Evolutionary conservation across 2,113 vertebrate genomes (phyloP).

Genomic region (Oncorhynchus mykiss): DNA sequence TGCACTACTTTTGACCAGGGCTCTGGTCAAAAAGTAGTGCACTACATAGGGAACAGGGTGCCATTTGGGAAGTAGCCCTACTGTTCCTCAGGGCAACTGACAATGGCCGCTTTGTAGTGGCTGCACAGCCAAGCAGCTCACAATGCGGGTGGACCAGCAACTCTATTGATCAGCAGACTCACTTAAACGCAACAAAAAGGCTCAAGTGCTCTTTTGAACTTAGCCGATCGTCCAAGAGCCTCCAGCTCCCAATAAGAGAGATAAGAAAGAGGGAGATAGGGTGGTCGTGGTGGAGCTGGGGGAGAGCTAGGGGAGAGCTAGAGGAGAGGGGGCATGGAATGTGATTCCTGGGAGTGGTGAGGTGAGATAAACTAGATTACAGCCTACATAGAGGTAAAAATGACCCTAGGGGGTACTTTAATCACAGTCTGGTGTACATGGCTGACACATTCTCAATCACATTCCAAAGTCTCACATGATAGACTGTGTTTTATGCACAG

Average conservation of each 20-base stretch:
- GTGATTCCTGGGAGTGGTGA: slow-evolving; percentile 24
- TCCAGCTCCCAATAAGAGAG: slow-evolving; percentile 29
- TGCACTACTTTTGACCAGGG: too few species aligned
- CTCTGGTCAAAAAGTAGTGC: too few species aligned
- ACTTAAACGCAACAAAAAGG: slow-evolving; percentile 21
- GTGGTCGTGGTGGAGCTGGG: neutral
- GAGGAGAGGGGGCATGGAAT: neutral
- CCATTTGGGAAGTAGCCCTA: too few species aligned
- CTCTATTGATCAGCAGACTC: slow-evolving; percentile 9
- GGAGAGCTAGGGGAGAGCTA: neutral
- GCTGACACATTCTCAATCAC: slow-evolving; percentile 13
- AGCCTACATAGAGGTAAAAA: slow-evolving; percentile 4
- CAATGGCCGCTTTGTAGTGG: slow-evolving; percentile 50
- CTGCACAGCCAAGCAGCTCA: slow-evolving; percentile 3
- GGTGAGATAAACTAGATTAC: slow-evolving; percentile 39
- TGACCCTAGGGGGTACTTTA: slow-evolving; percentile 23
- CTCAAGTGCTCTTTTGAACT: slow-evolving; percentile 21
- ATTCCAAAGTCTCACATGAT: neutral
- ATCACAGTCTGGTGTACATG: slow-evolving; percentile 30
- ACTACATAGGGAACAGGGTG: too few species aligned
- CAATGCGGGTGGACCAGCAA: slow-evolving; percentile 15
- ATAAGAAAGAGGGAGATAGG: slow-evolving; percentile 25
- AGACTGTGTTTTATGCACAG: neutral
- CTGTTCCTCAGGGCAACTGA: slow-evolving; percentile 25
- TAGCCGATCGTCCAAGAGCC: slow-evolving; percentile 10